A percentile compares a stretch with the other conserved stretches of the same genome.
Evolutionary conservation across 2,113 vertebrate genomes (phyloP).

Genomic region (Ellobius talpinus): DNA sequence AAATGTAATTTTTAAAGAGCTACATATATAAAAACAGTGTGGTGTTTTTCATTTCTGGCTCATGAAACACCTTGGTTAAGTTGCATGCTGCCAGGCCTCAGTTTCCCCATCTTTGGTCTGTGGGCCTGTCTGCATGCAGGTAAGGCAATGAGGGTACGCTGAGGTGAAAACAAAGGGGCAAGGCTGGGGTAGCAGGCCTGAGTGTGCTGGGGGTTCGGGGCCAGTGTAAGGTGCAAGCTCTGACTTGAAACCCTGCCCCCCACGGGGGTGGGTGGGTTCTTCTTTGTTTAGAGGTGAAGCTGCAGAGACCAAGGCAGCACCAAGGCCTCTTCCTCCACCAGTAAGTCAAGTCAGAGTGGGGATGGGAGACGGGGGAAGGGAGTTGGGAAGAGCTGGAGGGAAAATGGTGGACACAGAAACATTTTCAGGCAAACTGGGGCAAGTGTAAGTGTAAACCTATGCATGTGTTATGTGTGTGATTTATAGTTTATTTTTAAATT

Average conservation of each 20-base stretch:
- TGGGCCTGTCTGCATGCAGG: not conserved
- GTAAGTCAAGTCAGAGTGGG: conserved; percentile 55
- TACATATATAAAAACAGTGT: not conserved
- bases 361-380: accelerated
- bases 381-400: not conserved
- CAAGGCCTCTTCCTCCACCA: not conserved
- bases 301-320: not conserved
- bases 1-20: not conserved
- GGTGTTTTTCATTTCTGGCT: not conserved
- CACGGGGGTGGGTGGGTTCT: not conserved
- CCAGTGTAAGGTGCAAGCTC: not conserved
- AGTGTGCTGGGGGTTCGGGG: not conserved
- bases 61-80: not conserved
- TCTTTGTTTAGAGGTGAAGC: conserved; percentile 13
- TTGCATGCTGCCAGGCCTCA: not conserved
- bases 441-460: not conserved
- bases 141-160: not conserved
- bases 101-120: not conserved
- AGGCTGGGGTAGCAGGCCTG: not conserved
- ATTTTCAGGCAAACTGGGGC: not conserved
- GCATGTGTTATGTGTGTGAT: not conserved
- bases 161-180: not conserved
- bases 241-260: not conserved
- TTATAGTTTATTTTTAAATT: not conserved
- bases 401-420: not conserved